Base-by-base conservation (phyloP, 2,888 invertebrate species). In the Mimachlamys varia region DNA sequence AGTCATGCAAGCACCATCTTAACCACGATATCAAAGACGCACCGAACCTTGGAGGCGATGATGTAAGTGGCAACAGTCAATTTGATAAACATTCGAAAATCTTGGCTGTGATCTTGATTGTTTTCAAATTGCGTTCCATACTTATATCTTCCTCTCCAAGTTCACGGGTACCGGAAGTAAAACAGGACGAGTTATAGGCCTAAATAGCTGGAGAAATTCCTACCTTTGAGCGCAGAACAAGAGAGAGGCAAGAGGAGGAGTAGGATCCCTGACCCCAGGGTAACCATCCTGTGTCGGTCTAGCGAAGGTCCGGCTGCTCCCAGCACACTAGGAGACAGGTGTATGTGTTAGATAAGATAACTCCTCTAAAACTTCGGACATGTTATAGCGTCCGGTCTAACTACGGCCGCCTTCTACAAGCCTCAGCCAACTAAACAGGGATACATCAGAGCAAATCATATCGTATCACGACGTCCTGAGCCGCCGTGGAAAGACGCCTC, bases 201-300 rank as follows among this genome's bases (percentile, higher is more conserved):
- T 33, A 19, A 19, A 10, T 58, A 19, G 33, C 12, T 27, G 15
- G 19, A 76, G 27, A 10, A 15, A 7, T 76, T 27, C 76, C 76
- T 76, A 76, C 76, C 76, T 76, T 76, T 76, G 13, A 76, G 76
- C 76, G 76, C 76, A 76, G 76, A 76, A 76, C 76, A 76, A 76
- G 76, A 27, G 27, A 76, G 76, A 76, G 76, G 33, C 76, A 27
- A 76, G 76, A 76, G 33, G 76, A 76, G 27, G 76, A 76, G 76
- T 27, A 76, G 33, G 33, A 22, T 7, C 33, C 76, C 76, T 27
- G 76, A 76, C 33, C 76, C 76, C 27, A 17, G 27, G 76, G 76
- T 76, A 27, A 76, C 5, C 76, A 76, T 76, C 76, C 27, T 76
- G 76, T 76, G 27, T 76, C 27, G 27, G 76, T 76, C 76, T 62